Base-by-base conservation (phyloP, 2,113 vertebrate genomes). In the Alethe castanea region DNA sequence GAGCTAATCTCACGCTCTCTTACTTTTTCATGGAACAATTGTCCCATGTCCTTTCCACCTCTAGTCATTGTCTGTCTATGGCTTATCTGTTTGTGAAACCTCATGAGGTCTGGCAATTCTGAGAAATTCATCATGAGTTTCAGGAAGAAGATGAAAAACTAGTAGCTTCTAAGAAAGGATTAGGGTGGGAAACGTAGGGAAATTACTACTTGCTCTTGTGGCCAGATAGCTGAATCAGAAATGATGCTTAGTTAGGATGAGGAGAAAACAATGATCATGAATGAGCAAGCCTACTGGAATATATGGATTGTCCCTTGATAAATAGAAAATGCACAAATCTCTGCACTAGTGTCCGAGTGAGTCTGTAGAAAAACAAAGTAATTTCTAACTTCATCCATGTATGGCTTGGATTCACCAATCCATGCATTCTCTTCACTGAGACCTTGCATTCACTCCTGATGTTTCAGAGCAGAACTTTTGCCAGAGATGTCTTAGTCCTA, bases 331-430 rank as follows among this genome's bases (percentile, higher is more conserved):
- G 10, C 1, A 7, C 17, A 10, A 2, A 28, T 22, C 2, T 66
- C 38, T 62, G 9, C 5, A 36, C 2, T 22, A 20, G 2, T 25
- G 11, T 22, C 22, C 4, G 1, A 3, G 3, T 57, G 9, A 10
- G 8, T 33, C 66, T 53, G 6, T 17, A 6, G 6, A 5, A 73
- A 81, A 73, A 19, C 1, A 12, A 10, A 18, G 25, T 8, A 2
- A 6, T n/a, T 8, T 52, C 22, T 66, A 45, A 44, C 7, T 42
- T n/a, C 20, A 35, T 16, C 2, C 1, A 11, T 48, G 11, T 4
- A 2, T 53, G 48, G 2, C 33, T 53, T 45, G 31, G 12, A 14
- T 77, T 56, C 14, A 74, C 5, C 1, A 6, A 4, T 7, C 8
- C 13, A 8, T 11, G 10, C 6, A 25, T 64, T 77, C 50, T 44